Evolutionary conservation across 2,113 vertebrate genomes (phyloP), one percentile per base, ranked within the genome.

Genomic region (Sinocyclocheilus anophthalmus): DNA sequence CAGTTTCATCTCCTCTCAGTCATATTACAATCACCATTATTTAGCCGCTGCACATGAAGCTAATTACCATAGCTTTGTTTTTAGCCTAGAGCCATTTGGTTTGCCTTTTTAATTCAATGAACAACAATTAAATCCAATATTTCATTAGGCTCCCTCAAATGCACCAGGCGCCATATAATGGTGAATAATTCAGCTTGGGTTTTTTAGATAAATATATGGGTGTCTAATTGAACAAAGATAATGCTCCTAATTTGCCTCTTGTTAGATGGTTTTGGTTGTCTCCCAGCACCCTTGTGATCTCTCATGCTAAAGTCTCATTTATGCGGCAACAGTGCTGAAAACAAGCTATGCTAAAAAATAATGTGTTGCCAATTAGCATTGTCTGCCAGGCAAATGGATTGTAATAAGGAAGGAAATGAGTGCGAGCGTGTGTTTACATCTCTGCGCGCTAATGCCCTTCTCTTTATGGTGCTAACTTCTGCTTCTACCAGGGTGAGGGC

Each of bases 281-380:
- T 90, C 93, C 88, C 89, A 65, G 45, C 67, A 77, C 90, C 90
- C 91, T 94, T 93, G 92, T 92, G 83, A 94, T 94, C 92, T 93
- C 89, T 93, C 91, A 93, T 91, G 92, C 92, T 90, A 92, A 93
- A 92, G 90, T 91, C 89, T 91, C 92, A 93, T 94, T 94, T 92
- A 94, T 91, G 91, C 90, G 83, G 85, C 86, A 84, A 87, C 87
- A 90, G 89, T 67, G 72, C 81, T 69, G 90, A 92, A 91, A 92
- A 93, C 91, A 90, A 91, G 91, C 93, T 88, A 92, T 91, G 92
- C 91, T 90, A 92, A 92, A 45, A 94, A 92, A 93, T 89, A 94
- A 94, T 93, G 91, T 90, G 91, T 90, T 88, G 86, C 92, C 92
- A 95, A 95, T 96, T 95, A 95, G 93, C 90, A 89, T 92, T 91